phyloP scores from a whole-genome alignment of 2,888 invertebrate genomes.

The Drosophila kanekoi region DNA sequence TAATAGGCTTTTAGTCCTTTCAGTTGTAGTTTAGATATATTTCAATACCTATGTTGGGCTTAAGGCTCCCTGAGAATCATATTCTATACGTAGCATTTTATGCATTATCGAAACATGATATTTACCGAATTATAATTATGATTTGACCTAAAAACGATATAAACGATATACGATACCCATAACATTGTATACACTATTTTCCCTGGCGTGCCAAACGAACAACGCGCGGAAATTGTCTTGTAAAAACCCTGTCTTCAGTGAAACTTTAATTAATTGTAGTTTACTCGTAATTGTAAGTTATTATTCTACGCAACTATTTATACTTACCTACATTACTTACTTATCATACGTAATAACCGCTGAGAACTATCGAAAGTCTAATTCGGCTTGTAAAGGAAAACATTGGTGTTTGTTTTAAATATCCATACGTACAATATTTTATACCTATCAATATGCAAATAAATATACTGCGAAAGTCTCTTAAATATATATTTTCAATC shows the following conservation, averaged over 20 bases:
- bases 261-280: slow-evolving; percentile 63
- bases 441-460: slow-evolving; percentile 50
- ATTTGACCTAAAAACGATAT: slow-evolving; percentile 28
- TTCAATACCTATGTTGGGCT: slow-evolving; percentile 10
- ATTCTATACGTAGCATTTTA: slow-evolving; percentile 23
- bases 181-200: slow-evolving; percentile 41
- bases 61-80: slow-evolving; percentile 21
- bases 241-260: slow-evolving; percentile 57
- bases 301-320: slow-evolving; percentile 49
- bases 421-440: slow-evolving; percentile 52
- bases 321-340: slow-evolving; percentile 38
- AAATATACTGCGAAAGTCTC: slow-evolving; percentile 41
- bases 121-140: slow-evolving; percentile 24
- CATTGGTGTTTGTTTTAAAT: slow-evolving; percentile 72
- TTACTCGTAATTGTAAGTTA: slow-evolving; percentile 38
- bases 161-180: slow-evolving; percentile 48
- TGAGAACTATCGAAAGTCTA: slow-evolving; percentile 24
- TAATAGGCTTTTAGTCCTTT: slow-evolving; percentile 66
- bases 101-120: slow-evolving; percentile 23
- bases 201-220: slow-evolving; percentile 72
- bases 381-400: slow-evolving; percentile 56
- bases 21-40: slow-evolving; percentile 31
- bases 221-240: slow-evolving; percentile 62
- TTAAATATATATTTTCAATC: neutral
- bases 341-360: slow-evolving; percentile 37